Conservation (phyloP, 2,888 invertebrate species). For the Latheticus oryzae region DNA sequence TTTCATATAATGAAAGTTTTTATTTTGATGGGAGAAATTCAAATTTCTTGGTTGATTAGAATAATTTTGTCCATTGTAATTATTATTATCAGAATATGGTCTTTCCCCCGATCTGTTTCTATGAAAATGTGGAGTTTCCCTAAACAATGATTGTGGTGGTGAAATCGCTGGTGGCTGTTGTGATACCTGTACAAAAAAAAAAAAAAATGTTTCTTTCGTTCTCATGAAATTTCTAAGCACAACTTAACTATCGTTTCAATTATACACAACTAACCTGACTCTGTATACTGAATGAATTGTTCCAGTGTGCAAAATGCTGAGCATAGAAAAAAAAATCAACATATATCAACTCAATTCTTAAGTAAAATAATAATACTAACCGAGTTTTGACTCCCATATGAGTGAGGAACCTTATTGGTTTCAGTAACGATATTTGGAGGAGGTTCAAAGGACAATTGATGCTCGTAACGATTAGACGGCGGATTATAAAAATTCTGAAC, state of each 20-base stretch:
- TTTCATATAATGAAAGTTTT: no score
- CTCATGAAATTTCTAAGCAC: no score
- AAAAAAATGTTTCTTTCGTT: no score
- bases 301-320: slow-evolving; percentile 10
- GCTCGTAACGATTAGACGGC: background rate
- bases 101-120: no score
- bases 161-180: no score
- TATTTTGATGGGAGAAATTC: no score
- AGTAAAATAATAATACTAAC: slow-evolving; percentile 4
- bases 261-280: slow-evolving; percentile 12
- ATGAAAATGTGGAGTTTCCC: no score
- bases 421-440: slow-evolving; percentile 5
- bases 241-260: background rate
- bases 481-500: slow-evolving; percentile 12
- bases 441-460: slow-evolving; percentile 8
- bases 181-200: no score
- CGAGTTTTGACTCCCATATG: slow-evolving; percentile 1
- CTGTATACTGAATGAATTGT: slow-evolving; percentile 1
- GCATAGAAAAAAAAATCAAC: background rate
- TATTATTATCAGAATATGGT: no score
- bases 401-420: background rate
- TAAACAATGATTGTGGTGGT: no score
- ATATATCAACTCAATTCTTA: background rate
- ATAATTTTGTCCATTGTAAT: no score
- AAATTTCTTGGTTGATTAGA: no score